Conservation (phyloP, 2,888 invertebrate species). For the Lepidochitona cinerea region DNA sequence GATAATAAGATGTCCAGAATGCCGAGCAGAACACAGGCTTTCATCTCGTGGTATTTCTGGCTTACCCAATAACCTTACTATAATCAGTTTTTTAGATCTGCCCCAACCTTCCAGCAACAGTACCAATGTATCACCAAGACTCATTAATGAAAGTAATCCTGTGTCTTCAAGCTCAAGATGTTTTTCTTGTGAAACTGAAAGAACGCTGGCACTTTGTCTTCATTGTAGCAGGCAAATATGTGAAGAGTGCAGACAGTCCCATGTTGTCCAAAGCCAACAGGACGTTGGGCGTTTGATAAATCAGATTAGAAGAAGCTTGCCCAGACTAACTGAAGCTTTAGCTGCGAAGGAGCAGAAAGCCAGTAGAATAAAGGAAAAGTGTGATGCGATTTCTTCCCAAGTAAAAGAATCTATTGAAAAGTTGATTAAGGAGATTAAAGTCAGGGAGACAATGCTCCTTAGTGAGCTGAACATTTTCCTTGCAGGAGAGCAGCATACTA, state of each 20-base stretch:
- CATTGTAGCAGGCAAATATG: slow-evolving; percentile 99
- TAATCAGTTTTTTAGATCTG: slow-evolving; percentile 93
- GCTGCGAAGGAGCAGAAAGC: slow-evolving; percentile 85
- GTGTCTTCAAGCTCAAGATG: slow-evolving; percentile 72
- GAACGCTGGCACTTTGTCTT: slow-evolving; percentile 79
- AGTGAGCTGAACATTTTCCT: slow-evolving; percentile 86
- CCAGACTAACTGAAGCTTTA: slow-evolving; percentile 69
- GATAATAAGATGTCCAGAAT: slow-evolving; percentile 97
- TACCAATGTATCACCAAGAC: no score
- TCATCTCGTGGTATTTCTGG: slow-evolving; percentile 93
- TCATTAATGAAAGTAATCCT: no score
- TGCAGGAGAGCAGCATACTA: slow-evolving; percentile 85
- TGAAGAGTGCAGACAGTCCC: slow-evolving; percentile 88
- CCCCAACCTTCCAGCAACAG: slow-evolving; percentile 80
- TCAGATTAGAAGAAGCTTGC: slow-evolving; percentile 80
- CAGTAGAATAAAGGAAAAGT: slow-evolving; percentile 88
- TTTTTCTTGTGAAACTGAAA: slow-evolving; percentile 87
- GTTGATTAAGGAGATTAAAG: slow-evolving; percentile 69
- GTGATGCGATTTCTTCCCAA: slow-evolving; percentile 91
- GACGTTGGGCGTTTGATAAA: slow-evolving; percentile 90
- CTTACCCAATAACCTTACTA: slow-evolving; percentile 95
- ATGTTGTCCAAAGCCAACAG: slow-evolving; percentile 41
- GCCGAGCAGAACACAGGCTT: slow-evolving; percentile 95
- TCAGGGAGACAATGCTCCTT: slow-evolving; percentile 76
- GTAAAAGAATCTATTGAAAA: slow-evolving; percentile 76